Percentiles rank a stretch among this genome's conserved stretches.
These are phyloP conservation scores for Isichthys henryi DNA, from an alignment of 2,113 vertebrate species.

Conservation along the genomic window DNA sequence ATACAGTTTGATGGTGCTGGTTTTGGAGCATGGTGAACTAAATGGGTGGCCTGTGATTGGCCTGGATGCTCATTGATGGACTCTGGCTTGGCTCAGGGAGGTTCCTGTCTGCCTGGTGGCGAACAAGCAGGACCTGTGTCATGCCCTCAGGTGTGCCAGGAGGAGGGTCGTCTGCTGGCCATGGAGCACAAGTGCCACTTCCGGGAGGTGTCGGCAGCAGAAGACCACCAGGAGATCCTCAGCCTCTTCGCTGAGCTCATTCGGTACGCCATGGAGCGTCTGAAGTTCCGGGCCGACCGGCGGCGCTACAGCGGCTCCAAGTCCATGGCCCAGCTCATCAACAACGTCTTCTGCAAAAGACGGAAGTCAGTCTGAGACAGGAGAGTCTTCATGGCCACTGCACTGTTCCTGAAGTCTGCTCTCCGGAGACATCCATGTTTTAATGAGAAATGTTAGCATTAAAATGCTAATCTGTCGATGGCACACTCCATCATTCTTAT, in stretches of 20 bases:
- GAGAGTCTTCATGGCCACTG: not conserved
- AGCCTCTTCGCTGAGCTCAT: slow-evolving; percentile 63
- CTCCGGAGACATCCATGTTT: not conserved
- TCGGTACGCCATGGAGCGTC: slow-evolving; percentile 56
- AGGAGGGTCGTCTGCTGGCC: slow-evolving; percentile 55
- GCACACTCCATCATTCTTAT: not conserved
- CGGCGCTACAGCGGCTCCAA: slow-evolving; percentile 64
- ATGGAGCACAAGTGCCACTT: slow-evolving; percentile 57
- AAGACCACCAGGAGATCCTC: slow-evolving; percentile 61
- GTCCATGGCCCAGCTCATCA: slow-evolving; percentile 67
- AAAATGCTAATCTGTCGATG: not conserved
- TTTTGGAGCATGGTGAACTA: not conserved
- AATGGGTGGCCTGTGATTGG: too few relatives aligned
- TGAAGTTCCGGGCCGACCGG: slow-evolving; percentile 53
- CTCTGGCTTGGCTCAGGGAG: slow-evolving; percentile 41
- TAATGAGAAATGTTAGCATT: not conserved
- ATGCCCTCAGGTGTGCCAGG: slow-evolving; percentile 57
- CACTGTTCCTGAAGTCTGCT: not conserved
- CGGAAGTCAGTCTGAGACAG: slow-evolving; percentile 60
- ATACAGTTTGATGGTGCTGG: not conserved
- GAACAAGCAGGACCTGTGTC: slow-evolving; percentile 66
- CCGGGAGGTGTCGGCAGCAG: slow-evolving; percentile 64
- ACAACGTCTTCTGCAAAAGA: slow-evolving; percentile 66
- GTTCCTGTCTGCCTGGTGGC: slow-evolving; percentile 61
- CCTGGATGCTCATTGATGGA: not conserved